These are phyloP conservation scores for Zaprionus africanus DNA, from an alignment of 1,140 invertebrate species.

Conservation along the genomic window DNA sequence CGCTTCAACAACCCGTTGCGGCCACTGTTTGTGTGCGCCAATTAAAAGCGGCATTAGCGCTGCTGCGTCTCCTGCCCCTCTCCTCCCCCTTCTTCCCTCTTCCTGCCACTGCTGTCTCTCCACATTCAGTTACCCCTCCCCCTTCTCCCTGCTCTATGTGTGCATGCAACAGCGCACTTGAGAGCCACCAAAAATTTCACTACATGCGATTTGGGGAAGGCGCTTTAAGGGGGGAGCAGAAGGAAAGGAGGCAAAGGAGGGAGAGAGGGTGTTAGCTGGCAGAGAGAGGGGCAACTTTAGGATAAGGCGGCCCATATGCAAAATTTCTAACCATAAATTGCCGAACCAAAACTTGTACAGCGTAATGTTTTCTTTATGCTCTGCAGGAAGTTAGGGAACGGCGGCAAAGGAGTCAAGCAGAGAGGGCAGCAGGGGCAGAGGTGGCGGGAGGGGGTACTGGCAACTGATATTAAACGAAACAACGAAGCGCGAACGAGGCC, in stretches of 20 bases:
- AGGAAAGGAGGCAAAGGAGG: background rate
- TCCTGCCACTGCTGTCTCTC: background rate
- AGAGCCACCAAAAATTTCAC: slow-evolving; percentile 66
- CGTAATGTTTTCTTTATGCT: slow-evolving; percentile 30
- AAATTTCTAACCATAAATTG: slow-evolving; percentile 80
- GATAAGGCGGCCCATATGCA: slow-evolving; percentile 56
- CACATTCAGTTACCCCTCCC: background rate
- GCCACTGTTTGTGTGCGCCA: slow-evolving; percentile 68
- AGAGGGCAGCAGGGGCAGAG: background rate
- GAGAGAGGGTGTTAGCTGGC: background rate
- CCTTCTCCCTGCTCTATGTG: background rate
- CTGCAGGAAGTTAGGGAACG: background rate
- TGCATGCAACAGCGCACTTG: slow-evolving; percentile 48
- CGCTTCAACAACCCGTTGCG: slow-evolving; percentile 22
- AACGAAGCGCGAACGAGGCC: slow-evolving; percentile 51
- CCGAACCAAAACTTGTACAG: slow-evolving; percentile 68
- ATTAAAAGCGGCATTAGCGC: slow-evolving; percentile 78
- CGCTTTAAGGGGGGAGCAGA: background rate
- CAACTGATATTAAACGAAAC: slow-evolving; percentile 41
- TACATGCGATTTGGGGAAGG: background rate
- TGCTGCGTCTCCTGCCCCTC: background rate
- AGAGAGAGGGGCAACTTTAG: background rate
- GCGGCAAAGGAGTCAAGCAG: too few relatives aligned
- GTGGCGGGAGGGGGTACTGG: background rate
- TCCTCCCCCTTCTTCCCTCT: background rate